Percentiles rank a stretch among this genome's conserved stretches.
Conservation (phyloP, 2,888 invertebrate species). For the Nomada flava region DNA sequence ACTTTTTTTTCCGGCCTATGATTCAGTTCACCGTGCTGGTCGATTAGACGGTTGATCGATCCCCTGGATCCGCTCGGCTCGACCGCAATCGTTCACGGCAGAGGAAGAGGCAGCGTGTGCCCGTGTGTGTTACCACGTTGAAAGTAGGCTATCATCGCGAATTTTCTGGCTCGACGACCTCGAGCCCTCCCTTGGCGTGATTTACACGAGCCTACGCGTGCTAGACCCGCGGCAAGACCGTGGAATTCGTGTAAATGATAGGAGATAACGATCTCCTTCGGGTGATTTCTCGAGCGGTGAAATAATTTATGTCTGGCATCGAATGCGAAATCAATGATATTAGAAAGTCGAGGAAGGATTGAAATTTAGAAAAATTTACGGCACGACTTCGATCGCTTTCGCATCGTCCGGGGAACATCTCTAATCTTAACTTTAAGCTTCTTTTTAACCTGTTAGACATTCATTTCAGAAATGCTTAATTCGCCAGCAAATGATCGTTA, state of each 20-base stretch:
- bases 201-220: conserved; percentile 28
- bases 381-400: neutral
- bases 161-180: conserved; percentile 48
- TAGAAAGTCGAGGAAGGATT: neutral
- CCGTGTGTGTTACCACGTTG: conserved; percentile 26
- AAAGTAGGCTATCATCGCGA: conserved; percentile 54
- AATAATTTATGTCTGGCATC: neutral
- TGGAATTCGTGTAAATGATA: conserved; percentile 39
- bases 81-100: conserved; percentile 33
- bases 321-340: neutral
- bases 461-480: no score
- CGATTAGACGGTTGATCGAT: conserved; percentile 67
- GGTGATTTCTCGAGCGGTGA: neutral
- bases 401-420: no score
- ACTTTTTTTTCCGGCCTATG: conserved; percentile 42
- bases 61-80: conserved; percentile 53
- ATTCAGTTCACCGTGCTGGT: conserved; percentile 61
- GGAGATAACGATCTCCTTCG: neutral
- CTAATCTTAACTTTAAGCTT: no score
- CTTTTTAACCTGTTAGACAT: no score
- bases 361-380: neutral
- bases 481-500: neutral
- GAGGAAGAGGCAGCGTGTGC: neutral
- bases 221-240: neutral
- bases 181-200: conserved; percentile 32